Evolutionary conservation across 23 tunicate species (phyloP).

Genomic region (Halocynthia roretzi): DNA sequence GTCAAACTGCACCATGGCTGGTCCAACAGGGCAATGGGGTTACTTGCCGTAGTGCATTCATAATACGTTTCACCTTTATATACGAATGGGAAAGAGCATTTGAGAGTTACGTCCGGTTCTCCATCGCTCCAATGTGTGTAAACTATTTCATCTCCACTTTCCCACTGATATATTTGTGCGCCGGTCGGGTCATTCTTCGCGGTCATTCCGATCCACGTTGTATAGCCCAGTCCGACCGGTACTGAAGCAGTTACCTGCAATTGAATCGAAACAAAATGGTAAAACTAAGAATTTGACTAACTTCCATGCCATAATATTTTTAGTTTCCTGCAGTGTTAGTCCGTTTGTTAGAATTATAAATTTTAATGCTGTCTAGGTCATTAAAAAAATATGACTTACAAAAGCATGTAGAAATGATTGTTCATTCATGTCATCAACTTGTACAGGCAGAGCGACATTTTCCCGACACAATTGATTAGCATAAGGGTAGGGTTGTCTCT

Average conservation of each 20-base stretch:
- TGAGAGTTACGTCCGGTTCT: slow-evolving; percentile 61
- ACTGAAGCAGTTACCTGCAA: slow-evolving; percentile 46
- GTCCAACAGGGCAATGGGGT: slow-evolving; percentile 43
- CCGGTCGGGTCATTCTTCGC: slow-evolving; percentile 42
- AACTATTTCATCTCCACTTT: slow-evolving; percentile 51
- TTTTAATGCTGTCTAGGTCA: background rate
- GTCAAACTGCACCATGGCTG: slow-evolving; percentile 90
- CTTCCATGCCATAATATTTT: background rate
- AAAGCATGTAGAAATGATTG: slow-evolving; percentile 73
- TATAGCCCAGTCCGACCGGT: slow-evolving; percentile 68
- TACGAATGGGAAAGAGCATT: slow-evolving; percentile 67
- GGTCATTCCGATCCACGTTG: slow-evolving; percentile 84
- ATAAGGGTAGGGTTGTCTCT: slow-evolving; percentile 42
- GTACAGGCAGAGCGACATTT: slow-evolving; percentile 38
- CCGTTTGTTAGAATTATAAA: background rate
- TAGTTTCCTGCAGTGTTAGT: background rate
- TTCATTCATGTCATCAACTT: slow-evolving; percentile 67
- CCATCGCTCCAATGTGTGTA: slow-evolving; percentile 72
- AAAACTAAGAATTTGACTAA: background rate
- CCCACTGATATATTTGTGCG: slow-evolving; percentile 55
- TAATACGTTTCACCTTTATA: slow-evolving; percentile 63
- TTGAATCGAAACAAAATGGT: background rate
- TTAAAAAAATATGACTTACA: slow-evolving; percentile 25
- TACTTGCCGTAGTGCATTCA: slow-evolving; percentile 73
- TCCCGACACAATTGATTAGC: slow-evolving; percentile 65